These are phyloP conservation scores for Epinotia brunnichana DNA, from an alignment of 2,888 invertebrate species.

Conservation along the genomic window DNA sequence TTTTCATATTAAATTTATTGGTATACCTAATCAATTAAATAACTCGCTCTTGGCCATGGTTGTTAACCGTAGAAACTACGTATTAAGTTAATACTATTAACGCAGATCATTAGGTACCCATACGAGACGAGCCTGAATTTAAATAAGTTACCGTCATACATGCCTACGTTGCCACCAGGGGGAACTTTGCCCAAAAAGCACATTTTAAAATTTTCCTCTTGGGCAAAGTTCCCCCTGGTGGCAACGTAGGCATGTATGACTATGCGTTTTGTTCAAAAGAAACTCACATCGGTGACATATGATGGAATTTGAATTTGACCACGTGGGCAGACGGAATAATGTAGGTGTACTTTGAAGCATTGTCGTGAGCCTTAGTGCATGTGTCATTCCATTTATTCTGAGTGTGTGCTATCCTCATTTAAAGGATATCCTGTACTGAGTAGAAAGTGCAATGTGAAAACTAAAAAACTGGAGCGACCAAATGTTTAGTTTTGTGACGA, in stretches of 20 bases:
- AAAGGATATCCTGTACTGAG: slow-evolving; percentile 27
- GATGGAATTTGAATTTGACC: background rate
- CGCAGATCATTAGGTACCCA: background rate
- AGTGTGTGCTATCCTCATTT: slow-evolving; percentile 21
- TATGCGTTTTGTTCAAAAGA: slow-evolving; percentile 5
- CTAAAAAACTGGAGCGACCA: background rate
- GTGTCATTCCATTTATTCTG: slow-evolving; percentile 24
- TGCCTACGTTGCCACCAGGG: too few relatives aligned
- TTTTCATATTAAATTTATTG: background rate
- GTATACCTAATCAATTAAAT: background rate
- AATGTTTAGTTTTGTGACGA: background rate
- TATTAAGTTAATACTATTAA: background rate
- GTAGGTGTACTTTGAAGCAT: background rate
- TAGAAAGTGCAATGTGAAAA: slow-evolving; percentile 26
- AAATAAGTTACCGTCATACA: slow-evolving; percentile 17
- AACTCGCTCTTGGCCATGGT: slow-evolving; percentile 18
- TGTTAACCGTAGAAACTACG: slow-evolving; percentile 2
- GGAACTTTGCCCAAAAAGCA: too few relatives aligned
- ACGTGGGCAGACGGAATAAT: background rate
- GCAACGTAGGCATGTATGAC: too few relatives aligned
- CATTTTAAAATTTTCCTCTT: too few relatives aligned
- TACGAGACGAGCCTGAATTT: background rate
- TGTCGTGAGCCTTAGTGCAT: background rate
- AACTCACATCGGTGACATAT: slow-evolving; percentile 7
- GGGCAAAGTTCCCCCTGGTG: too few relatives aligned